Conservation (phyloP, 2,888 invertebrate species). For the Oxyteleia sp. region DNA sequence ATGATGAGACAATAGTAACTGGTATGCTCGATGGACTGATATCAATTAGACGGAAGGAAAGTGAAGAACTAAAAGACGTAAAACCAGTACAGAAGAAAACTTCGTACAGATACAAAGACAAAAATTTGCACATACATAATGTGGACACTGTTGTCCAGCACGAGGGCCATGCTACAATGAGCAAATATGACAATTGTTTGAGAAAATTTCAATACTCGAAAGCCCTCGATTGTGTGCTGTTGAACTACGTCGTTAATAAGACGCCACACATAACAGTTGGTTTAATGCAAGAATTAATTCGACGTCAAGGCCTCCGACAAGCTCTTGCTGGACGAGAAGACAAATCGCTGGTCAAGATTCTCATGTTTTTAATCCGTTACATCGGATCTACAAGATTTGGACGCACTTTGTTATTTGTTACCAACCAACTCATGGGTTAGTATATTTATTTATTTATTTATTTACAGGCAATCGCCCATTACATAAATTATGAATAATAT, state of each 20-base stretch:
- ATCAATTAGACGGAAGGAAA: conserved; percentile 93
- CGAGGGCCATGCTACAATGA: conserved; percentile 86
- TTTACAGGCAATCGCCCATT: no score
- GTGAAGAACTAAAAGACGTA: conserved; percentile 87
- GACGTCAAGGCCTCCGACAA: conserved; percentile 92
- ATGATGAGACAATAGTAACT: conserved; percentile 95
- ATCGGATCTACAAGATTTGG: conserved; percentile 93
- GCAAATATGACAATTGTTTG: conserved; percentile 91
- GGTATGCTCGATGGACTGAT: conserved; percentile 98
- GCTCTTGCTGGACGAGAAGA: conserved; percentile 93
- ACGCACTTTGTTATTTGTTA: conserved; percentile 92
- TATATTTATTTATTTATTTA: conserved; percentile 52
- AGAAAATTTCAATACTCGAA: conserved; percentile 94
- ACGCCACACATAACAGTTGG: conserved; percentile 93
- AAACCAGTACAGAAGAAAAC: conserved; percentile 88
- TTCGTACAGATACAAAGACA: conserved; percentile 88
- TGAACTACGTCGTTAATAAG: conserved; percentile 89
- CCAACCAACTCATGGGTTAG: conserved; percentile 91
- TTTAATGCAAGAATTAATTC: conserved; percentile 95
- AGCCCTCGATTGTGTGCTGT: conserved; percentile 92
- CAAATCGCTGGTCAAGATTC: conserved; percentile 90
- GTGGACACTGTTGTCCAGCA: conserved; percentile 89
- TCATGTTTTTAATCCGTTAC: conserved; percentile 93
- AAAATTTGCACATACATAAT: conserved; percentile 82
- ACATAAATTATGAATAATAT: no score